Conservation (phyloP, 2,797 vertebrate species). For the Pteropus rufus region DNA sequence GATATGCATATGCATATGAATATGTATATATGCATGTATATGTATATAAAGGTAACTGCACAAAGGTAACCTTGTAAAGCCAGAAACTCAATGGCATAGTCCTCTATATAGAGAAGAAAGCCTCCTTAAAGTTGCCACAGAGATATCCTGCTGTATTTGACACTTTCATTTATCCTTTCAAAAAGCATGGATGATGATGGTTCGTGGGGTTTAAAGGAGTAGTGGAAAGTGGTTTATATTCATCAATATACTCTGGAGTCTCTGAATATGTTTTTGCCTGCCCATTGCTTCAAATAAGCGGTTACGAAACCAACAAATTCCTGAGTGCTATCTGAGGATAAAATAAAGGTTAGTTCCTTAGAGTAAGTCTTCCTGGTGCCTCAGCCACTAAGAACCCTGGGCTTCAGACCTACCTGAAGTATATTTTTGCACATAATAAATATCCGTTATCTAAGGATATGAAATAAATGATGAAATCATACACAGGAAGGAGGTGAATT, state of each 20-base stretch:
- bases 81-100: not conserved
- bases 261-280: not conserved
- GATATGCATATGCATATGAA: not conserved
- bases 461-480: not conserved
- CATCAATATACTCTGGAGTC: not conserved
- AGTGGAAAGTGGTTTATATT: not conserved
- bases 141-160: not conserved
- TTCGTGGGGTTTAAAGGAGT: accelerated
- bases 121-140: not conserved
- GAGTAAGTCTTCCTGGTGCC: not conserved
- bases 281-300: not conserved
- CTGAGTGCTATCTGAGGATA: not conserved
- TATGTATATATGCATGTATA: not conserved
- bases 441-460: not conserved
- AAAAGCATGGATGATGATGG: not conserved
- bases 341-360: not conserved
- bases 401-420: not conserved
- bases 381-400: not conserved
- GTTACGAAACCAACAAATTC: not conserved
- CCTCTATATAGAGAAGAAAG: not conserved
- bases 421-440: not conserved
- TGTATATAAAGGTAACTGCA: not conserved
- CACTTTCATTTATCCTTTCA: not conserved
- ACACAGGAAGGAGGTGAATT: not conserved
- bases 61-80: not conserved